A percentile compares a stretch with the other conserved stretches of the same genome.
phyloP scores from a whole-genome alignment of 2,888 invertebrate species.

The Lithophane ornitopus region DNA sequence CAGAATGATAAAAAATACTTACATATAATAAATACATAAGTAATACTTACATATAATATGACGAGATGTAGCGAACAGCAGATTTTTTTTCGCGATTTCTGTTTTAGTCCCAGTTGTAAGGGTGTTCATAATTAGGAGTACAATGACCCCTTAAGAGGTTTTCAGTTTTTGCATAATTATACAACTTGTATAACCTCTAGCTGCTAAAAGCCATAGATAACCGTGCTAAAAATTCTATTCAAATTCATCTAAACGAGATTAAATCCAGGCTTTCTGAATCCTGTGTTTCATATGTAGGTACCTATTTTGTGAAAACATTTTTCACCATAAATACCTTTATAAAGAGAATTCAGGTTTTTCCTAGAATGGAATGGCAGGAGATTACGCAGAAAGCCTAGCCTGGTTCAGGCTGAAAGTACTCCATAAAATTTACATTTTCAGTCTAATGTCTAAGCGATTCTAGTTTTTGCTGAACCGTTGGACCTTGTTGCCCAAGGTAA shows the following conservation, averaged over 20 bases:
- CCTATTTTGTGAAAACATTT: background rate
- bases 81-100: no score
- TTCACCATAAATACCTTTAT: background rate
- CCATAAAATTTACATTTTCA: conserved; percentile 44
- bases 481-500: background rate
- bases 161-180: no score
- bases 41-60: no score
- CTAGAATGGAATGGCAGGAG: conserved; percentile 3
- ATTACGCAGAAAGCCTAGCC: background rate
- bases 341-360: background rate
- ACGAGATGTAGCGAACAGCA: no score
- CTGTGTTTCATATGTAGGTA: background rate
- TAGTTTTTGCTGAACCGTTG: background rate
- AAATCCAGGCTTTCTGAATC: no score
- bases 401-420: conserved; percentile 1
- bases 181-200: no score
- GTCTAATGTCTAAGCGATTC: background rate
- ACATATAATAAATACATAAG: no score
- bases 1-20: no score
- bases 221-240: background rate
- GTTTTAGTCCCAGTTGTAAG: no score
- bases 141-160: no score
- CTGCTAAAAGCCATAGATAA: background rate
- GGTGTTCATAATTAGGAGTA: no score
- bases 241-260: no score